phyloP scores from a whole-genome alignment of 2,113 vertebrate species.

The Buteo buteo region DNA sequence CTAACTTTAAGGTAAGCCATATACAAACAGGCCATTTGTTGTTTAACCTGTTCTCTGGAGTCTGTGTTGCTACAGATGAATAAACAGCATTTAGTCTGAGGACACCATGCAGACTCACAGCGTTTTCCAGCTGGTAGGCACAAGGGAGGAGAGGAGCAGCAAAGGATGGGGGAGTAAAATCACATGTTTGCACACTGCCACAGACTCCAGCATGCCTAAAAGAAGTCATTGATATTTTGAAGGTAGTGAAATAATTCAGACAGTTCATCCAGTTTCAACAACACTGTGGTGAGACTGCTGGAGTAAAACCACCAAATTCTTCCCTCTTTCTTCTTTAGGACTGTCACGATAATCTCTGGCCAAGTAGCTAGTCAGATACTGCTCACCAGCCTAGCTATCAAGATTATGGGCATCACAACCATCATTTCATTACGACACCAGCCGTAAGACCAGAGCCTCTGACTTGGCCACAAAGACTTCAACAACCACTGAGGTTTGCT shows the following conservation, averaged over 20 bases:
- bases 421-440: background rate
- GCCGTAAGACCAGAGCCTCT: background rate
- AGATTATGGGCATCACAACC: background rate
- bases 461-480: background rate
- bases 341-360: background rate
- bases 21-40: background rate
- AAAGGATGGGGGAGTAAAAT: background rate
- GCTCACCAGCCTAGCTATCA: background rate
- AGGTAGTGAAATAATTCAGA: background rate
- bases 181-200: background rate
- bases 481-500: background rate
- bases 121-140: background rate
- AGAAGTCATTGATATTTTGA: background rate
- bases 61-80: background rate
- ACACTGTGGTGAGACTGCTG: background rate
- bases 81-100: background rate
- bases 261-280: background rate
- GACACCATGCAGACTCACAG: background rate
- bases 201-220: background rate
- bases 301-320: background rate
- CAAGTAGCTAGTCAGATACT: background rate
- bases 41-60: background rate
- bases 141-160: background rate
- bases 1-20: background rate
- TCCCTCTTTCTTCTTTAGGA: background rate